These are phyloP conservation scores for Cnemophilus loriae DNA, from an alignment of 2,113 vertebrate genomes.

Conservation along the genomic window DNA sequence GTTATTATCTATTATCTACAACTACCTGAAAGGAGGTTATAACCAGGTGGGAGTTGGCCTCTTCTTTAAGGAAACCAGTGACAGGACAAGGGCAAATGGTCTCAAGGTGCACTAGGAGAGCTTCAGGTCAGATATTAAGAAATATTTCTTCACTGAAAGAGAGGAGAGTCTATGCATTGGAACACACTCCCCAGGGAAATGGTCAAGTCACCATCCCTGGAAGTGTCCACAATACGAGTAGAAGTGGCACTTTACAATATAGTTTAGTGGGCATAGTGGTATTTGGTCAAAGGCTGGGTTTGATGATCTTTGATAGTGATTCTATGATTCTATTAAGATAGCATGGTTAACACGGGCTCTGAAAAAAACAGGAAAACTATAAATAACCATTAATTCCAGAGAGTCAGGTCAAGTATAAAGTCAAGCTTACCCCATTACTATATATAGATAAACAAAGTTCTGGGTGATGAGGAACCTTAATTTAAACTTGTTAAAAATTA, in stretches of 20 bases:
- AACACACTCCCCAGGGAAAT: not conserved
- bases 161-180: not conserved
- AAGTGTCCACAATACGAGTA: not conserved
- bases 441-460: not conserved
- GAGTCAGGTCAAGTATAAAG: not conserved
- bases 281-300: not conserved
- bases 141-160: not conserved
- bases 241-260: not conserved
- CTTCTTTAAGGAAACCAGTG: not conserved
- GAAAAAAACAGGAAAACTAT: not conserved
- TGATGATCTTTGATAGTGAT: not conserved
- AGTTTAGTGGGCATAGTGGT: not conserved
- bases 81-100: not conserved
- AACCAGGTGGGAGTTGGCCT: no score
- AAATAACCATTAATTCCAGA: not conserved
- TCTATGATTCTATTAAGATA: not conserved
- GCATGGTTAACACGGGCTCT: not conserved
- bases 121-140: not conserved
- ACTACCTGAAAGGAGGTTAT: not conserved
- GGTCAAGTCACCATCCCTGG: not conserved
- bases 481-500: not conserved
- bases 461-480: not conserved
- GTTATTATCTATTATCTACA: not conserved
- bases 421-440: not conserved
- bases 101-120: not conserved